Evolutionary conservation across 2,113 vertebrate species (phyloP), one percentile per base, ranked within the genome.

Genomic region (Athene cunicularia): DNA sequence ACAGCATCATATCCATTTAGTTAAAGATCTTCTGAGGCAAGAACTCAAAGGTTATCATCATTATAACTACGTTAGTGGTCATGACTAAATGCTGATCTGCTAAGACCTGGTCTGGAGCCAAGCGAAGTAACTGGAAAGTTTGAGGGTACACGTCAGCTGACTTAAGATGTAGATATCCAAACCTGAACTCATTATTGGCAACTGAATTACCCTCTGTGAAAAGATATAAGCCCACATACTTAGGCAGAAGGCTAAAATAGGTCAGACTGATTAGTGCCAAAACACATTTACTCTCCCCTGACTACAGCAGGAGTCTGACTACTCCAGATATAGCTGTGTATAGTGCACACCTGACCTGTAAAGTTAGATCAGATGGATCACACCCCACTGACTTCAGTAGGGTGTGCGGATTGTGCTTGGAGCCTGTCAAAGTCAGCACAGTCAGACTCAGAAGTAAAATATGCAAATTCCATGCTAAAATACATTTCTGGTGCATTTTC

Each of bases 51-150:
- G 45, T 28, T 3, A 75, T 45, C 13, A 3, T 92, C 32, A 5
- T 72, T 59, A 17, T 43, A 94, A 24, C 33, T 76, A 73, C 0
- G 0, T 39, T 74, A 96, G 67, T 3, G 4, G n/a, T 66, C 67
- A 66, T 12, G 41, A 66, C 47, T 62, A 77, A 80, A 52, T 14
- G 28, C 79, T 92, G 33, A 66, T 60, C 90, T 93, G 80, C 55
- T 75, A 86, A 91, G 90, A 59, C 19, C 81, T 88, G 79, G 59
- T 71, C 68, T 45, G 47, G 43, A 86, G 86, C 86, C 86, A 97
- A 59, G 33, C 77, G 70, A 95, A 93, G 86, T 83, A 90, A 95
- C 32, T 90, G 75, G 86, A 81, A 94, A 91, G 89, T 89, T 41
- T 84, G 83, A 96, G 76, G 80, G 91, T 66, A 55, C 55, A 19